Conservation (phyloP, 2,113 vertebrate species). For the Sinosuthora webbiana region DNA sequence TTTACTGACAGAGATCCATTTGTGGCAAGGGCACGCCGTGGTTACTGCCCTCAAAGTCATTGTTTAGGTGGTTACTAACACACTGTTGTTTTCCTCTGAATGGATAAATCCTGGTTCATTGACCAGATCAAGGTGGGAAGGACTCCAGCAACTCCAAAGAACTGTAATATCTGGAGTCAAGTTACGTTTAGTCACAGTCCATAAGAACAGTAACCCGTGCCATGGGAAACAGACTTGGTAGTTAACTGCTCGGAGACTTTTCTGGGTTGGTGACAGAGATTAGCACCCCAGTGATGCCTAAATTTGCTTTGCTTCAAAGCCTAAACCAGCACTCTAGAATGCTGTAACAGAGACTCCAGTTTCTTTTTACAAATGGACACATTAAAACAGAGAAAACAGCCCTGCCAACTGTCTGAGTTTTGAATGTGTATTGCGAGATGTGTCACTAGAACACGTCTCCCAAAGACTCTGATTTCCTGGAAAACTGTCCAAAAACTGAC, state of each 20-base stretch:
- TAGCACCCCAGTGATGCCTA: neutral
- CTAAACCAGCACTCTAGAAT: neutral
- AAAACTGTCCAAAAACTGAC: neutral
- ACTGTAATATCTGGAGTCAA: neutral
- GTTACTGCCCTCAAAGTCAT: rapidly evolving
- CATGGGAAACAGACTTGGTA: neutral
- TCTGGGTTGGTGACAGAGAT: neutral
- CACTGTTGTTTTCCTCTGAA: neutral
- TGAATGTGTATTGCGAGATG: neutral
- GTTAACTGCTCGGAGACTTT: neutral
- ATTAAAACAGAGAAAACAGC: neutral
- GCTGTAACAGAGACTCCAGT: neutral
- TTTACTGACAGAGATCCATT: neutral
- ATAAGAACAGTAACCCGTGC: neutral
- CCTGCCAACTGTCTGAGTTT: neutral
- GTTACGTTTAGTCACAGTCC: neutral
- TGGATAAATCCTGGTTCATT: neutral
- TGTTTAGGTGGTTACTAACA: neutral
- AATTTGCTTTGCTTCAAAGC: neutral
- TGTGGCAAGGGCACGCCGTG: rapidly evolving
- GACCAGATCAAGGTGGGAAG: neutral
- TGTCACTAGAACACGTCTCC: neutral
- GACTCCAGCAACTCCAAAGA: neutral
- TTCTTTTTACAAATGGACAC: neutral
- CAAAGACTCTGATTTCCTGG: neutral